phyloP scores from a whole-genome alignment of 1,140 invertebrate species.

The Caerostris darwini region DNA sequence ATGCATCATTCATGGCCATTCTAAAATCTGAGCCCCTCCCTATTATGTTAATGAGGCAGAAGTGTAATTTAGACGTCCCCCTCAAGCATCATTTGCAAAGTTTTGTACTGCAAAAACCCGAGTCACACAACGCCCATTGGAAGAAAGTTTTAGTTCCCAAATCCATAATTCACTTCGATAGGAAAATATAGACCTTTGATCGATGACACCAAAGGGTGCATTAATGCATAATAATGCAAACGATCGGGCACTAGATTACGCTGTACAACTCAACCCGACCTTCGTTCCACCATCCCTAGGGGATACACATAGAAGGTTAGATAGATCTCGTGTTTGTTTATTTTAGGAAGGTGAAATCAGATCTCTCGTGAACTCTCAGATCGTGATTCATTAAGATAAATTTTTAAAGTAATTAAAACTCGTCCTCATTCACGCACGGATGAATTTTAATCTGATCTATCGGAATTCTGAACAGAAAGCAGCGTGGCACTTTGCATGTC shows the following conservation, averaged over 20 bases:
- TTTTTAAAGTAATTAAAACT: constrained; percentile 16
- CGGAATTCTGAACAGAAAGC: too few species aligned
- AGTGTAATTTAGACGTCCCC: not conserved
- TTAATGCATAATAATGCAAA: constrained; percentile 37
- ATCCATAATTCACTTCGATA: not conserved
- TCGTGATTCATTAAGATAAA: not conserved
- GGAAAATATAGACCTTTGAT: constrained; percentile 21
- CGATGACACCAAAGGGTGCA: constrained; percentile 18
- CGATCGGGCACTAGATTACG: not conserved
- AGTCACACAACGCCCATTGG: not conserved
- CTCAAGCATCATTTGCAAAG: not conserved
- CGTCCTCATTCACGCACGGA: not conserved
- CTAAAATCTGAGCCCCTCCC: not conserved
- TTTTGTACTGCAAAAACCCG: not conserved
- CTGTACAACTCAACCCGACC: not conserved
- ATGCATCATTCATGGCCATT: not conserved
- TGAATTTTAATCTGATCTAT: not conserved
- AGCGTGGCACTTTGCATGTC: too few species aligned
- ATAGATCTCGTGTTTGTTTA: not conserved
- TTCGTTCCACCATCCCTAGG: not conserved
- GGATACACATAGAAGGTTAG: not conserved
- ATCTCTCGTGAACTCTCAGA: not conserved
- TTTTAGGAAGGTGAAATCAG: not conserved
- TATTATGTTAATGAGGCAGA: not conserved
- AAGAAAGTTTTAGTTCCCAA: not conserved